Evolutionary conservation across 2,113 vertebrate species (phyloP).

Genomic region (Alethe diademata): DNA sequence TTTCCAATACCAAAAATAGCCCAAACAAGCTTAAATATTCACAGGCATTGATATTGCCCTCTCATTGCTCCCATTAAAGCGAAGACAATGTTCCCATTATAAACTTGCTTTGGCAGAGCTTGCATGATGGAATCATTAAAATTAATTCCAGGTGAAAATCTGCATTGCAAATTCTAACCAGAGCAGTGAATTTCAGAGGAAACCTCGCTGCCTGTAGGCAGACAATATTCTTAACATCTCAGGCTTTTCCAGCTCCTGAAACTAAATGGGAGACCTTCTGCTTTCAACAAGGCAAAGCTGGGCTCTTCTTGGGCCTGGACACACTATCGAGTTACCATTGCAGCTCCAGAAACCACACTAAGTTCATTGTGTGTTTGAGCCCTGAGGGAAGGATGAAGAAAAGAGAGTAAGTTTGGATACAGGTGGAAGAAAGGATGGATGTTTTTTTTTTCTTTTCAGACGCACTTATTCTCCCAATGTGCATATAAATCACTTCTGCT

Average conservation of each 20-base stretch:
- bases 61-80: background rate
- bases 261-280: background rate
- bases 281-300: background rate
- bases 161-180: background rate
- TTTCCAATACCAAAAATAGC: background rate
- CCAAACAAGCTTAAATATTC: background rate
- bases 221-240: background rate
- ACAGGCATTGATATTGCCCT: background rate
- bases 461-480: background rate
- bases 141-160: constrained; percentile 28
- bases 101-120: background rate
- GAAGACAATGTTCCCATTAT: background rate
- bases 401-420: background rate
- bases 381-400: background rate
- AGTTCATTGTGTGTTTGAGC: background rate
- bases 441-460: constrained; percentile 17
- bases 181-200: background rate
- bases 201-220: background rate
- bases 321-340: background rate
- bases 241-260: background rate
- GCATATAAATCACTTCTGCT: constrained; percentile 30
- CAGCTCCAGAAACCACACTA: background rate
- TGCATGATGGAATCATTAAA: background rate
- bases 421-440: background rate
- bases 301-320: background rate